A percentile compares a stretch with the other conserved stretches of the same genome.
Conservation (phyloP, 1,140 invertebrate genomes). For the Tetramorium parvispinum region DNA sequence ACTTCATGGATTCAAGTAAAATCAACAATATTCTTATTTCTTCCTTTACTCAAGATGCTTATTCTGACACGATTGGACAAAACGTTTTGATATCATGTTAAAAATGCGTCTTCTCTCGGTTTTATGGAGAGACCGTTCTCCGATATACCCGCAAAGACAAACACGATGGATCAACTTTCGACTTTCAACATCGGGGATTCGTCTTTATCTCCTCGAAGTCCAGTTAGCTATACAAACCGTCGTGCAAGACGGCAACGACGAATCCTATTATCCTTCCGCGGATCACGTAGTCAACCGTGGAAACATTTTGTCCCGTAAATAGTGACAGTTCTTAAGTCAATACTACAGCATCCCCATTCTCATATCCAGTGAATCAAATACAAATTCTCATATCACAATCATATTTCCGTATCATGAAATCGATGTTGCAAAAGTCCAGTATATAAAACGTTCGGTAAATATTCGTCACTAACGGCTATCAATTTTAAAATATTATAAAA, state of each 20-base stretch:
- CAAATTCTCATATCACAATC: not conserved
- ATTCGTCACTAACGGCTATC: not conserved
- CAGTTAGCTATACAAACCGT: not conserved
- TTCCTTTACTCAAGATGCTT: not conserved
- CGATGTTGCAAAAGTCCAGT: not conserved
- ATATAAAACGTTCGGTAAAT: not conserved
- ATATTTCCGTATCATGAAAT: not conserved
- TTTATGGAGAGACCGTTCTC: not conserved
- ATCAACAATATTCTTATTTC: not conserved
- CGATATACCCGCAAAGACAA: conserved; percentile 6
- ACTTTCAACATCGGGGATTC: conserved; percentile 29
- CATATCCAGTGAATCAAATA: not conserved
- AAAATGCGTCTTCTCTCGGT: not conserved
- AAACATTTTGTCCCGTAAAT: conserved; percentile 37
- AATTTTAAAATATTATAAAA: not conserved
- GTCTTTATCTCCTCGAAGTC: not conserved
- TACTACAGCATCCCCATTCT: not conserved
- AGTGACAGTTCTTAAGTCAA: conserved; percentile 19
- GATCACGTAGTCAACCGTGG: conserved; percentile 15
- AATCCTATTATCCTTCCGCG: conserved; percentile 2
- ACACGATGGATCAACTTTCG: conserved; percentile 12
- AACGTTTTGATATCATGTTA: conserved; percentile 18
- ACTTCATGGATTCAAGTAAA: not conserved
- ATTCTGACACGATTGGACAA: not conserved
- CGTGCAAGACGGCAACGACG: not conserved